Percentiles rank a stretch among this genome's conserved stretches.
phyloP scores from a whole-genome alignment of 2,797 vertebrate species.

The Enteromius thamalakanensis region DNA sequence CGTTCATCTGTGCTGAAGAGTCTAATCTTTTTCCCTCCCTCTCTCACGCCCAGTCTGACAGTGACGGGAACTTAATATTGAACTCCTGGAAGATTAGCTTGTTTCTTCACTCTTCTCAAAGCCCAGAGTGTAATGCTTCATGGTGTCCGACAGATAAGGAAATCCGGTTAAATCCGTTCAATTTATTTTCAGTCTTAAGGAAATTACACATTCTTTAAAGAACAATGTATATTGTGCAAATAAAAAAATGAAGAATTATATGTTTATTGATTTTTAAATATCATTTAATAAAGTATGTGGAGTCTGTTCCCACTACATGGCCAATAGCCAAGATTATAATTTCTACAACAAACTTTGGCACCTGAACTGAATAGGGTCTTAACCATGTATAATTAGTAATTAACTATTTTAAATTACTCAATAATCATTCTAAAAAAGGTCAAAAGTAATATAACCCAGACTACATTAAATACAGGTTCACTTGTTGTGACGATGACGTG shows the following conservation, averaged over 20 bases:
- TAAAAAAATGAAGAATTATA: slow-evolving; percentile 62
- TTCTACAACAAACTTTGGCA: background rate
- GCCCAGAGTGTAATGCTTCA: slow-evolving; percentile 75
- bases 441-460: background rate
- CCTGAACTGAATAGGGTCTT: background rate
- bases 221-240: slow-evolving; percentile 65
- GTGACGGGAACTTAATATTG: slow-evolving; percentile 76
- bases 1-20: slow-evolving; percentile 63
- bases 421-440: background rate
- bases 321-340: background rate
- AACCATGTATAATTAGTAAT: background rate
- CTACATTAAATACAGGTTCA: background rate
- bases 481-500: background rate
- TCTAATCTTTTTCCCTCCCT: slow-evolving; percentile 73
- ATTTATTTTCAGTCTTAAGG: slow-evolving; percentile 81
- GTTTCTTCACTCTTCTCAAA: slow-evolving; percentile 79
- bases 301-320: slow-evolving; percentile 4
- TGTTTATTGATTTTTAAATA: slow-evolving; percentile 65
- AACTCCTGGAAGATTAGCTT: slow-evolving; percentile 81
- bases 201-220: slow-evolving; percentile 82
- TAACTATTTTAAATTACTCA: background rate
- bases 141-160: slow-evolving; percentile 83
- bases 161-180: slow-evolving; percentile 86
- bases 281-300: slow-evolving; percentile 29
- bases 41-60: slow-evolving; percentile 75